Conservation (phyloP, 1,140 invertebrate species). For the Euura lappo region DNA sequence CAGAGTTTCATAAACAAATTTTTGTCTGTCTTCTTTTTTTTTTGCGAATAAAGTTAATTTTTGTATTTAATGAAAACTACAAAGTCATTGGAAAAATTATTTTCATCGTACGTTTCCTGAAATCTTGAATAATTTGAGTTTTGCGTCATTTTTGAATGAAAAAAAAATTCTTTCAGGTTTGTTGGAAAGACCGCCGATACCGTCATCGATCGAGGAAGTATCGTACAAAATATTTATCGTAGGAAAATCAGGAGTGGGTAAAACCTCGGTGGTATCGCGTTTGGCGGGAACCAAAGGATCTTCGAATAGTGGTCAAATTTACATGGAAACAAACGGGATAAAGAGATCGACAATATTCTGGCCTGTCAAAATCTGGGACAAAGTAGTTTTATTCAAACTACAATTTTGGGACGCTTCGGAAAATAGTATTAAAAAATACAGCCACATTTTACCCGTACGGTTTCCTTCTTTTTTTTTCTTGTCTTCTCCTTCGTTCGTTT, state of each 20-base stretch:
- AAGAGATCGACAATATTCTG: constrained; percentile 64
- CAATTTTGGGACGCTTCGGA: constrained; percentile 70
- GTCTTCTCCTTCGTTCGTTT: constrained; percentile 3
- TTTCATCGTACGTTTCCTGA: no score
- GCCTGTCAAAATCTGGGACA: constrained; percentile 66
- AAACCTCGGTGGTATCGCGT: constrained; percentile 62
- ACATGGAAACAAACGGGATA: constrained; percentile 66
- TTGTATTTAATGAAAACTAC: no score
- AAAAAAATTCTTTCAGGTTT: constrained; percentile 52
- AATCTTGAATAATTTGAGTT: neutral
- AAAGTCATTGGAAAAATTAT: no score
- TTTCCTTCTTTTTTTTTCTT: constrained; percentile 14
- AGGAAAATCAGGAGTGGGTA: constrained; percentile 66
- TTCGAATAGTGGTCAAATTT: constrained; percentile 37
- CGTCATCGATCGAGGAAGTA: constrained; percentile 63
- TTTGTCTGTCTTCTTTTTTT: no score
- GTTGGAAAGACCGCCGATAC: constrained; percentile 62
- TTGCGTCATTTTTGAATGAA: neutral
- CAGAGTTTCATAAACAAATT: no score
- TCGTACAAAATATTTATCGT: constrained; percentile 66
- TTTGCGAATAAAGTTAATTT: no score
- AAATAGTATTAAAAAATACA: constrained; percentile 64
- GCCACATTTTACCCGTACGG: constrained; percentile 65
- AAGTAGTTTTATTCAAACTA: constrained; percentile 65
- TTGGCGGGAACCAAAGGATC: constrained; percentile 55